phyloP scores from a whole-genome alignment of 2,888 invertebrate species.

The Iphiclides podalirius region DNA sequence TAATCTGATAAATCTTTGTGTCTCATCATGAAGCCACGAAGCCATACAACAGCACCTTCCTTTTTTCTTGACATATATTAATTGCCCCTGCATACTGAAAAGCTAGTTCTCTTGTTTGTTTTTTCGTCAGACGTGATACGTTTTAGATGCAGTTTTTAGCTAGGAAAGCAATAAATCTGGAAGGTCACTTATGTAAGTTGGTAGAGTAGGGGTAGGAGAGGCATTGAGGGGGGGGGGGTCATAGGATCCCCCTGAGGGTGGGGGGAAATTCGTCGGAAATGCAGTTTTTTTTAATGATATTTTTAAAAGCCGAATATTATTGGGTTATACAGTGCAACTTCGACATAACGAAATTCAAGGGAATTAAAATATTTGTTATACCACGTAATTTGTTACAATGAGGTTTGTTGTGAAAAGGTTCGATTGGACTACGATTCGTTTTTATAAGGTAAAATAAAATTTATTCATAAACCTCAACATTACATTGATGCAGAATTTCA shows the following conservation, averaged over 20 bases:
- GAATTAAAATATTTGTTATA: background rate
- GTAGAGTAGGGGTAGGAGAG: no score
- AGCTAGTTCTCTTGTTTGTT: background rate
- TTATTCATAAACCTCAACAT: background rate
- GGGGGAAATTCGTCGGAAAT: no score
- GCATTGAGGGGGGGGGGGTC: no score
- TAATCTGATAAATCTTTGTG: constrained; percentile 2
- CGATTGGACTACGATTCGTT: background rate
- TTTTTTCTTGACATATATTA: no score
- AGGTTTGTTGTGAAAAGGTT: background rate
- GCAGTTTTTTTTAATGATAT: no score
- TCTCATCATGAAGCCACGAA: background rate
- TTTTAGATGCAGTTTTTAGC: background rate
- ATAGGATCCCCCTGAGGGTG: no score
- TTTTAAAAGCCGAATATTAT: no score
- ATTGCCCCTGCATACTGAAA: background rate
- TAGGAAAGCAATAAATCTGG: background rate
- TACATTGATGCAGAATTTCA: background rate
- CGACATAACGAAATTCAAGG: background rate
- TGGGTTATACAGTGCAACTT: background rate
- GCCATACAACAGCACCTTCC: background rate
- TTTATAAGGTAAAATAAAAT: background rate
- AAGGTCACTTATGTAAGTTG: no score
- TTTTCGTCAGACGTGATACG: background rate
- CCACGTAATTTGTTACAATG: background rate